phyloP scores from a whole-genome alignment of 2,888 invertebrate species.

The Rhynchonema sp. region DNA sequence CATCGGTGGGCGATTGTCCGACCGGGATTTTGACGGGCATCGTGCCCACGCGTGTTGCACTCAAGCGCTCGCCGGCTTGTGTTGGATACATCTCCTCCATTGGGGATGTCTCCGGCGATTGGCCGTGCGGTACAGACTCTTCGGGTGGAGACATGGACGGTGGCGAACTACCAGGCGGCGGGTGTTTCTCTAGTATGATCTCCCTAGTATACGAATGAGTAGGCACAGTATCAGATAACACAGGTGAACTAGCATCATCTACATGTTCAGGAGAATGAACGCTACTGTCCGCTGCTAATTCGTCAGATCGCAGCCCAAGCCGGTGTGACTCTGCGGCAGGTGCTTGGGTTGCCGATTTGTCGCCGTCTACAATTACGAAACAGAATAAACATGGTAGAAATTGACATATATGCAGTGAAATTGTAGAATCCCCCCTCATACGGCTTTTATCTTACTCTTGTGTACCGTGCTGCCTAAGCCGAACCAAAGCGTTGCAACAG shows the following conservation, averaged over 20 bases:
- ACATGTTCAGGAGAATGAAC: neutral
- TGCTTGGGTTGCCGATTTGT: too few relatives aligned
- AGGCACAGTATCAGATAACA: neutral
- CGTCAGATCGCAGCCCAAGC: too few relatives aligned
- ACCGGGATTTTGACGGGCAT: neutral
- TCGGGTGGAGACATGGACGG: neutral
- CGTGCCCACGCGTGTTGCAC: neutral
- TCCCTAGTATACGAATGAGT: slow-evolving; percentile 2
- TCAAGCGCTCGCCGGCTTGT: neutral
- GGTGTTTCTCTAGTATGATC: slow-evolving; percentile 4
- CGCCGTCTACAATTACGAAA: too few relatives aligned
- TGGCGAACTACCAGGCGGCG: neutral
- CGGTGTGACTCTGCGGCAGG: too few relatives aligned
- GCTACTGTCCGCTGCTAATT: too few relatives aligned
- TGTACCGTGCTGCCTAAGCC: too few relatives aligned
- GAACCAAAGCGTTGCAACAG: too few relatives aligned
- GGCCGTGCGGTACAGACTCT: neutral
- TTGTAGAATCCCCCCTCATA: too few relatives aligned
- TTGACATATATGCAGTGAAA: too few relatives aligned
- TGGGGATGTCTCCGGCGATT: neutral
- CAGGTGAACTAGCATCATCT: neutral
- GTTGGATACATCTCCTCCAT: slow-evolving; percentile 3
- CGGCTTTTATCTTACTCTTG: too few relatives aligned
- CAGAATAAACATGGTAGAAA: too few relatives aligned
- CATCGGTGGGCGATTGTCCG: slow-evolving; percentile 3